phyloP scores from a whole-genome alignment of 2,888 invertebrate species.

The Apodemia zela region DNA sequence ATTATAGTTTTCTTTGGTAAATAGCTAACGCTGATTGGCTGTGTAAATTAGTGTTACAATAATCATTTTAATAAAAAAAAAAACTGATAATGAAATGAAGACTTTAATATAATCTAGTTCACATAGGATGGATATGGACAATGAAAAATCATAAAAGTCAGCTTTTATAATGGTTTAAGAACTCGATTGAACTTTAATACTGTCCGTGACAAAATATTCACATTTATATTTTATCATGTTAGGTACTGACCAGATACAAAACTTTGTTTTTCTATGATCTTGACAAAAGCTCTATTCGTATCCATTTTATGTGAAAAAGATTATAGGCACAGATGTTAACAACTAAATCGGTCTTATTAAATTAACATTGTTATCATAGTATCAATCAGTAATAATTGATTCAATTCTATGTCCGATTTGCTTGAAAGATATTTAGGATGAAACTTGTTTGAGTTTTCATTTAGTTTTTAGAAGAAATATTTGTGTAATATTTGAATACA shows the following conservation, averaged over 20 bases:
- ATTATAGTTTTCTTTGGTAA: conserved; percentile 41
- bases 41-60: neutral
- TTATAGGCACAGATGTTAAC: neutral
- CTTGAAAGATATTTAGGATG: neutral
- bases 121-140: neutral
- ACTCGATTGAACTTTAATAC: no score
- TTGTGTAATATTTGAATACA: no score
- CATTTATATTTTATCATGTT: no score
- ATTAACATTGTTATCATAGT: no score
- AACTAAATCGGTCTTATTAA: neutral
- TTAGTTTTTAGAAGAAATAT: no score
- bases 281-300: no score
- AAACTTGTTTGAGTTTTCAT: neutral
- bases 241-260: no score
- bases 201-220: no score
- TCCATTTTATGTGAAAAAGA: neutral
- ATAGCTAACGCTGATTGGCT: conserved; percentile 34
- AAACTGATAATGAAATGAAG: neutral
- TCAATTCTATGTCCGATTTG: neutral
- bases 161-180: neutral
- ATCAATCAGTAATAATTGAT: no score
- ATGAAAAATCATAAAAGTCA: neutral
- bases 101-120: neutral
- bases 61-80: neutral
- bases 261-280: no score